Evolutionary conservation across 1,140 invertebrate genomes (phyloP), one percentile per base, ranked within the genome.

Genomic region (Monochamus saltuarius): DNA sequence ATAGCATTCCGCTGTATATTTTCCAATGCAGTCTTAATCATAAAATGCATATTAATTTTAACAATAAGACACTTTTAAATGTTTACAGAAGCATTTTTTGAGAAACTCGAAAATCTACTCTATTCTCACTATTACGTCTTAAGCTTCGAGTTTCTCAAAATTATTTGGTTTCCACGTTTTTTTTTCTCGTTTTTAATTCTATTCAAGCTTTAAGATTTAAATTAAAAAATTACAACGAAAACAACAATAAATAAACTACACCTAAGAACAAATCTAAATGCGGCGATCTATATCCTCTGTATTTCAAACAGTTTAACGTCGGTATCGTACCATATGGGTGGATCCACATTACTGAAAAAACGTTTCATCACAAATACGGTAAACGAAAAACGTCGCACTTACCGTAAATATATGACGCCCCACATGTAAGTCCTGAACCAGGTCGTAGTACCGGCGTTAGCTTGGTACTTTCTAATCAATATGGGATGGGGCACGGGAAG

Each of bases 371-470:
- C 38, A 40, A 40, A 2, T 40, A n/a, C 14, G 50, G n/a, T 40
- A 14, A 11, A 14, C 38, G 38, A 40, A n/a, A 8, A n/a, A 40
- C 38, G 8, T 40, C 8, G 8, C 46, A 62, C 56, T 69, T 77
- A 93, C 91, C 94, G 87, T 56, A 99, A 84, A 81, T 99, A 99
- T 66, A 99, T 98, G 17, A 99, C 92, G 37, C 97, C 97, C 96
- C 97, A 99, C 88, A 99, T 95, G 74, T 99, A 99, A 1, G 96
- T 99, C 51, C 96, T 82, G 80, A 99, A 99, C 97, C 97, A 99
- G 71, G 96, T 93, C 9, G 96, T 97, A 1, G 98, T 99, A 36
- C 95, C 97, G 45, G 89, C 86, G 79, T 99, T 99, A 10, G 97
- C 94, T 80, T 99, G 97, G 82, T 99, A 99, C 80, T 98, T 97